These are phyloP conservation scores for Monopis laevigella DNA, from an alignment of 2,888 invertebrate species.

Conservation along the genomic window DNA sequence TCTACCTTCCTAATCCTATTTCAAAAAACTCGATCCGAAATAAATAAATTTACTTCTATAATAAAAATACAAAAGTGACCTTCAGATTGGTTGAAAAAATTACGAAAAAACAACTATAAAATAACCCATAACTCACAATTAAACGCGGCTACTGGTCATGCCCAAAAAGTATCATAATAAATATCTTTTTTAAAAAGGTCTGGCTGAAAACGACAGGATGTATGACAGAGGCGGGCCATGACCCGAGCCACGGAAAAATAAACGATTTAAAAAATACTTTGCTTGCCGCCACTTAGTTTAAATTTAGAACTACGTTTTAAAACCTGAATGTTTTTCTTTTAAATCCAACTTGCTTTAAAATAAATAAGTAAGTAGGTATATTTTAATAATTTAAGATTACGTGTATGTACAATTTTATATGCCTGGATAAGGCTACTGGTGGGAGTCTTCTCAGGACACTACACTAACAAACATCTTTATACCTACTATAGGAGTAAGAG, in stretches of 20 bases:
- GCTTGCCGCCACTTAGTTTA: slow-evolving; percentile 47
- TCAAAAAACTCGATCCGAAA: slow-evolving; percentile 29
- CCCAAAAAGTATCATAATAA: slow-evolving; percentile 60
- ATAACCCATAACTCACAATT: slow-evolving; percentile 64
- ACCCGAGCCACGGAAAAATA: slow-evolving; percentile 36
- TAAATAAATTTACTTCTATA: slow-evolving; percentile 41
- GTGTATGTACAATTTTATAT: too few species aligned
- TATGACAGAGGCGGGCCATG: slow-evolving; percentile 48
- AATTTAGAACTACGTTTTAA: slow-evolving; percentile 3
- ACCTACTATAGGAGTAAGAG: too few species aligned
- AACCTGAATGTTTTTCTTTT: too few species aligned
- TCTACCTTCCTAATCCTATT: slow-evolving; percentile 46
- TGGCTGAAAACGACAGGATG: slow-evolving; percentile 62
- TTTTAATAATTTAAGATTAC: too few species aligned
- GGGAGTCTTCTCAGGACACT: too few species aligned
- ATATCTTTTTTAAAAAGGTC: slow-evolving; percentile 62
- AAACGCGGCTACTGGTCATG: slow-evolving; percentile 64
- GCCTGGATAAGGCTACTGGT: too few species aligned
- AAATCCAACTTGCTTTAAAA: too few species aligned
- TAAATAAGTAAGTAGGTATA: too few species aligned
- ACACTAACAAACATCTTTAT: too few species aligned
- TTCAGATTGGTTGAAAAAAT: slow-evolving; percentile 52
- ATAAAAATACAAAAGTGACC: slow-evolving; percentile 54
- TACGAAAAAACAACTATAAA: slow-evolving; percentile 35
- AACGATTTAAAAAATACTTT: slow-evolving; percentile 43